Base-by-base conservation (phyloP, 2,888 invertebrate species). In the Anaspis maculata region DNA sequence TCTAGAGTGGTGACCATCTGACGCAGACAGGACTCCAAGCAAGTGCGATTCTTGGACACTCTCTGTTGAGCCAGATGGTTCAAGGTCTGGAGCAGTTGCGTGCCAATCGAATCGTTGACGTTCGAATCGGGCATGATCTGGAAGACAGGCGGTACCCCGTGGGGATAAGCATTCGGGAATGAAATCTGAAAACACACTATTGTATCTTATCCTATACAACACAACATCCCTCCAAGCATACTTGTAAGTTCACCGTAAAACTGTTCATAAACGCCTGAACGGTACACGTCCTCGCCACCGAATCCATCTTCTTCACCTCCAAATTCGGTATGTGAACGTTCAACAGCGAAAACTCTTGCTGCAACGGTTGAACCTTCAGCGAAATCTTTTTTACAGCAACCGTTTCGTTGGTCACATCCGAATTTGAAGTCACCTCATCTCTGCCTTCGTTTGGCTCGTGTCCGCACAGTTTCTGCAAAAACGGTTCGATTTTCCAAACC, bases 401-500 rank as follows among this genome's bases (percentile, higher is more conserved):
- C 24, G 28, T 39, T 39, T 43, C 48, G 31, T 34, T 37, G 27
- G 27, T 28, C 26, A 25, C 19, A 34, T 34, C 37, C 3, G 21
- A 6, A 15, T 5, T 32, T 12, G 35, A 29, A 25, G 40, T 34
- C 25, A 32, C 34, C 11, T 41, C 34, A 19, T 46, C 46, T 14
- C 39, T 42, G 2, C 44, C 27, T 29, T 59, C 74, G 21, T 73
- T 73, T 37, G 77, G 75, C 54, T 79, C 79, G 48, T 81, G 76
- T 24, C 83, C 76, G 59, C 88, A 88, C 54, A 86, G 69, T 67
- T 88, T 88, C 48, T 90, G 77, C 42, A 94, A 68, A 38, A 82
- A 79, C 23, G 85, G 79, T 59, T 90, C 89, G 55, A 94, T 85
- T 54, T 82, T 79, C 88, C 94, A 95, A 13, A 94, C 79, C 31